A percentile compares a stretch with the other conserved stretches of the same genome.
Evolutionary conservation across 2,113 vertebrate species (phyloP).

Genomic region (Hiodon tergisus): DNA sequence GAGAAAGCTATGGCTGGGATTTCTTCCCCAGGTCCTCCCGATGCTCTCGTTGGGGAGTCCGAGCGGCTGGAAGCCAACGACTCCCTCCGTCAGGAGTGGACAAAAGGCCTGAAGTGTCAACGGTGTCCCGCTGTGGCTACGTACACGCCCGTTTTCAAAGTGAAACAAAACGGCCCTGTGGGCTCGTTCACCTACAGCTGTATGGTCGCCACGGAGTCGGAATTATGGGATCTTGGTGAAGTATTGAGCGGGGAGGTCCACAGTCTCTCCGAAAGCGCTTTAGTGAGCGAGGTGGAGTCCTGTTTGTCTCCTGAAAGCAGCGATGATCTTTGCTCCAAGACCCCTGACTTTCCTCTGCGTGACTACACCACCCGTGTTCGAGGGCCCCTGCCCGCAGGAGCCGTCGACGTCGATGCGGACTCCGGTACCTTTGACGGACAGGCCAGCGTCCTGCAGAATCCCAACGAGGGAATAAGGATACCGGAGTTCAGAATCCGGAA

Average conservation of each 20-base stretch:
- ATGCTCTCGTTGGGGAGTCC: background rate
- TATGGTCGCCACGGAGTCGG: conserved; percentile 52
- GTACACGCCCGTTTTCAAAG: conserved; percentile 43
- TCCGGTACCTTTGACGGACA: background rate
- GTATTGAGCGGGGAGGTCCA: conserved; percentile 34
- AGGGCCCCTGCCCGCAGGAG: background rate
- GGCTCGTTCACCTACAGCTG: conserved; percentile 47
- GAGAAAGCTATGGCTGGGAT: background rate
- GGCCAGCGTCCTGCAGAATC: too few relatives aligned
- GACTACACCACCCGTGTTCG: background rate
- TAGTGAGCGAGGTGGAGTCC: conserved; percentile 1
- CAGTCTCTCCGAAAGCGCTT: background rate
- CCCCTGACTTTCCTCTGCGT: background rate
- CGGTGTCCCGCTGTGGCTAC: conserved; percentile 18
- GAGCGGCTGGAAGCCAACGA: conserved; percentile 26
- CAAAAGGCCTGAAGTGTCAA: conserved; percentile 14
- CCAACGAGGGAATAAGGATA: conserved; percentile 28
- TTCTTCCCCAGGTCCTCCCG: background rate
- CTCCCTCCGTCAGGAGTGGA: background rate
- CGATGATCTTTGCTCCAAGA: background rate
- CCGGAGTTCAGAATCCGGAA: conserved; percentile 50
- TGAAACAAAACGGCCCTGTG: conserved; percentile 36
- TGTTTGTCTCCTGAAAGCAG: background rate
- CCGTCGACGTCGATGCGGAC: too few relatives aligned
- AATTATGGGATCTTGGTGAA: conserved; percentile 61